Evolutionary conservation across 2,888 invertebrate genomes (phyloP), one percentile per base, ranked within the genome.

Genomic region (Exephanes ischioxanthus): DNA sequence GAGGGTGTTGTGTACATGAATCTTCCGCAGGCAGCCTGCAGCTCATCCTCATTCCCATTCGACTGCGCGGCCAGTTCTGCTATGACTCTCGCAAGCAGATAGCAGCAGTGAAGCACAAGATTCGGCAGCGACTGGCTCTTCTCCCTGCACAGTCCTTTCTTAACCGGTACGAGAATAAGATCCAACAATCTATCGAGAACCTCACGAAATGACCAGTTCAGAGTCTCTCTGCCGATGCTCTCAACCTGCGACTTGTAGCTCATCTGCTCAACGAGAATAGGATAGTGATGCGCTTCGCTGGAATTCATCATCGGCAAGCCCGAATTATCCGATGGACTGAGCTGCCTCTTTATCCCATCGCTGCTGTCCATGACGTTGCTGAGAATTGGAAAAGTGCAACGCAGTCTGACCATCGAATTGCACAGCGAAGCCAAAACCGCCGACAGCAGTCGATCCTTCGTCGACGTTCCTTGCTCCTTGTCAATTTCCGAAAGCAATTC

Each of bases 361-460:
- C 95, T 95, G 87, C 94, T 95, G 71, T 94, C 94, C 91, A 93
- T 93, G 14, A 94, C 92, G 70, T 94, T 94, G 71, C 90, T 96
- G 77, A 97, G 94, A 82, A 97, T 95, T 7, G 97, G 97, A 94
- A 97, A 97, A 37, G 97, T 97, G 82, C 96, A 96, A 48, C 97
- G 95, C 45, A 97, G 94, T 84, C 97, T 95, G 22, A 97, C 96
- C 2, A 96, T 96, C 0, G 97, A 97, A 66, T 96, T 96, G 91
- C 98, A 98, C 87, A 99, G 95, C 0, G 99, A 97, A 63, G 98
- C 97, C 86, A 98, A 95, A 2, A 98, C 97, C 0, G 98, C 97
- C 86, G 97, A 97, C 73, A 98, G 93, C 1, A 97, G 94, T 77
- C 97, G 95, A 90, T 96, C 96, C 88, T 94, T 95, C 70, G 94